phyloP scores from a whole-genome alignment of 2,888 invertebrate genomes.

The Aleiodes leptofemur region DNA sequence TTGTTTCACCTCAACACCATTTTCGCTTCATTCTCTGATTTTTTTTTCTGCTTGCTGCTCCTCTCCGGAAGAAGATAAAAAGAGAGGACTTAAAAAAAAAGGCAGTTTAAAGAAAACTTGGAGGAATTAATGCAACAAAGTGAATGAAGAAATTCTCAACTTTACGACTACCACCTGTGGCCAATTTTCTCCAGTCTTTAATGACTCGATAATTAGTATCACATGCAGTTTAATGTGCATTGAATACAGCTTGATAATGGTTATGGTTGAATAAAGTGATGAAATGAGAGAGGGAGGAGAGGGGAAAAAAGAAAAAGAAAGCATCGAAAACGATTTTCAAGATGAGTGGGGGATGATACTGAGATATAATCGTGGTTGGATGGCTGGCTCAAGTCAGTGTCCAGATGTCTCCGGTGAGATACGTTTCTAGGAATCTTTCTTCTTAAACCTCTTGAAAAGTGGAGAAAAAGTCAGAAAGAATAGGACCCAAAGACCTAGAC shows the following conservation, averaged over 20 bases:
- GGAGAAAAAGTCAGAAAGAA: conserved; percentile 17
- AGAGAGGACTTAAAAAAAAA: conserved; percentile 19
- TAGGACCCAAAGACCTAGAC: conserved; percentile 59
- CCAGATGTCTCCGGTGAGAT: conserved; percentile 68
- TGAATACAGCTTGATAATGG: conserved; percentile 1
- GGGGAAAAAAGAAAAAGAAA: conserved; percentile 28
- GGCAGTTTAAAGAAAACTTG: conserved; percentile 42
- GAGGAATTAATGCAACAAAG: conserved; percentile 2
- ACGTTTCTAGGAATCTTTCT: conserved; percentile 66
- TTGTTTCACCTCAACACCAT: conserved; percentile 8
- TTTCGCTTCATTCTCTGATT: background rate
- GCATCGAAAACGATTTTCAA: conserved; percentile 15
- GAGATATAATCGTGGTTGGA: conserved; percentile 48
- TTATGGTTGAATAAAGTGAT: conserved; percentile 7
- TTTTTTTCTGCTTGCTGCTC: background rate
- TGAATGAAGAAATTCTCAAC: conserved; percentile 4
- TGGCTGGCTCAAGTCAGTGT: conserved; percentile 45
- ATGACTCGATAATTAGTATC: conserved; percentile 44
- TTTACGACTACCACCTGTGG: conserved; percentile 44
- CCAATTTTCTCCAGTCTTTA: conserved; percentile 42
- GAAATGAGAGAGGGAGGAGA: background rate
- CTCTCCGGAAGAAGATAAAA: conserved; percentile 3
- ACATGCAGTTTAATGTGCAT: conserved; percentile 28
- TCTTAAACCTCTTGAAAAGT: conserved; percentile 46
- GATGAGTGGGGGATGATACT: background rate